phyloP scores from a whole-genome alignment of 1,140 invertebrate species.

The Brachionus rotundiformis region DNA sequence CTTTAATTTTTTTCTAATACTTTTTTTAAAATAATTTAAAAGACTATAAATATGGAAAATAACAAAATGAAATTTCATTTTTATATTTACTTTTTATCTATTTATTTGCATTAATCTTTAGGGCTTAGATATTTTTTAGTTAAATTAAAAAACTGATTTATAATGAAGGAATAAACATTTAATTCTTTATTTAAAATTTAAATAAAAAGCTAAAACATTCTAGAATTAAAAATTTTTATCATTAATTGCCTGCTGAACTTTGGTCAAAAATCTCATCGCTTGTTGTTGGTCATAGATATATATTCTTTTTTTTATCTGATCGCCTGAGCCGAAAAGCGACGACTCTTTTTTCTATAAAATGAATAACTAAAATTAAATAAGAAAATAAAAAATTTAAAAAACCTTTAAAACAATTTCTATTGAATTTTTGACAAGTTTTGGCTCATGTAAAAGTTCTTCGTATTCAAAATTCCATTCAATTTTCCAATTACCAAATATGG shows the following conservation, averaged over 20 bases:
- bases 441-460: not conserved
- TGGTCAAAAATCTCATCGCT: not conserved
- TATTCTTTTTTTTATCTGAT: not conserved
- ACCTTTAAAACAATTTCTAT: conserved; percentile 17
- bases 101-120: not conserved
- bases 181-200: too few relatives aligned
- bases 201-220: not conserved
- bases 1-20: not conserved
- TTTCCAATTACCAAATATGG: conserved; percentile 20
- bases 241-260: not conserved
- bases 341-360: not conserved
- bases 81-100: not conserved
- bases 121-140: too few relatives aligned
- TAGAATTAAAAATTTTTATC: conserved; percentile 30
- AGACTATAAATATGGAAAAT: not conserved
- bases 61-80: not conserved
- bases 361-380: not conserved
- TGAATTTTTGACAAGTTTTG: not conserved
- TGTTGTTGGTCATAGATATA: not conserved
- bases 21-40: not conserved
- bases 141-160: too few relatives aligned
- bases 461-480: conserved; percentile 14
- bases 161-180: not conserved
- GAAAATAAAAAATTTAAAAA: not conserved
- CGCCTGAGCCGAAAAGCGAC: not conserved